Evolutionary conservation across 30 jellyfish, hydroid and myxozoan genomes (phyloP), one percentile per base, ranked within the genome.

Genomic region (Aurelia aurita): DNA sequence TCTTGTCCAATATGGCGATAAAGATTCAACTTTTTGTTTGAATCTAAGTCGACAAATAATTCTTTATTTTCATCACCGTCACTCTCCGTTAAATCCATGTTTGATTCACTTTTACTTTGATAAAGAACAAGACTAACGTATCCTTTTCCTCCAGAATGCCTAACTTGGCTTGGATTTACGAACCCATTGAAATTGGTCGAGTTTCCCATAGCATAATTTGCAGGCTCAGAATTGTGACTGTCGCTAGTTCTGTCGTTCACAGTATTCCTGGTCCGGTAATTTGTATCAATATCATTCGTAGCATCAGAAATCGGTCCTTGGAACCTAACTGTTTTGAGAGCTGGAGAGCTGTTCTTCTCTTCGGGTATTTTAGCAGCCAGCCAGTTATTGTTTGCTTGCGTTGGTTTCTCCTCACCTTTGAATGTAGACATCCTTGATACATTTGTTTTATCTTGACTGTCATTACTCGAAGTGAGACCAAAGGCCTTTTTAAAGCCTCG

Each of bases 401-500:
- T 47, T 32, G 79, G 87, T 16, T 59, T 44, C 55, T 83, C 93
- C 55, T 83, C 93, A 8, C 72, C 45, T 29, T 58, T 83, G 74
- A 44, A 22, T 16, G 92, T 82, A 31, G 93, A 69, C 80, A 70
- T 55, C 1, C 80, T 62, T 20, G 87, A 69, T 8, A 57, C 47
- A 45, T 71, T 70, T 64, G 93, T 83, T 61, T 59, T 29, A 1
- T 70, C 81, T 44, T 83, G 87, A 43, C 86, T 71, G 1, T 74
- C 89, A 84, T 55, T 58, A 84, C 71, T 75, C 44, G 90, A 74
- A 11, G 66, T 74, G 14, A 89, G 79, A 3, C 94, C 94, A 12
- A 89, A 22, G 62, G 97, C 97, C 60, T 81, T 89, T 32, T 80
- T 89, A 77, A 78, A 89, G 62, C 97, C 97, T 26, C 88, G 72